Evolutionary conservation across 2,113 vertebrate genomes (phyloP).

Genomic region (Sinosuthora webbiana): DNA sequence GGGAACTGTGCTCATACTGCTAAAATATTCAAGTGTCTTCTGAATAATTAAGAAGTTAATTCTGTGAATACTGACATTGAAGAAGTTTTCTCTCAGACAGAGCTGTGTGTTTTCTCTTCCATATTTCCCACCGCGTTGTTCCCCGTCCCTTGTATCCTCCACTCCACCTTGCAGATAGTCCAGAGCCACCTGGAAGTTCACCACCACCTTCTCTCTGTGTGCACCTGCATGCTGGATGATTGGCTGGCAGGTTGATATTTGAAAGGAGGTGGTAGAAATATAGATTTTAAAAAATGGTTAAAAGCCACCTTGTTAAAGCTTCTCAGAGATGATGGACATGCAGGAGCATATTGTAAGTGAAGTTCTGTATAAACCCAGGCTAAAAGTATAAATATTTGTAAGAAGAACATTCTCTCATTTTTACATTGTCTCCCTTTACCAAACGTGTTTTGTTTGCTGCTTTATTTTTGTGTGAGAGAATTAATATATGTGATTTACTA

Average conservation of each 20-base stretch:
- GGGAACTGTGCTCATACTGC: not conserved
- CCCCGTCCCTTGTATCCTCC: accelerated
- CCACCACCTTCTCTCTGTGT: not conserved
- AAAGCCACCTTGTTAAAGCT: not conserved
- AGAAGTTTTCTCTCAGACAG: not conserved
- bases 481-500: slow-evolving; percentile 14
- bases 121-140: accelerated
- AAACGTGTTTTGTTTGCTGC: not conserved
- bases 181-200: not conserved
- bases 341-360: not conserved
- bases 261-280: not conserved
- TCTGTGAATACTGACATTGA: not conserved
- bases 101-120: not conserved
- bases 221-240: not conserved
- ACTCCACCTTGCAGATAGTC: not conserved
- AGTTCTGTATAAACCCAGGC: not conserved
- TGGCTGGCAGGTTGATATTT: not conserved
- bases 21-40: not conserved
- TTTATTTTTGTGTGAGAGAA: not conserved
- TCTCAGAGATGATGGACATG: not conserved
- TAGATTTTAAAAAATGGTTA: not conserved
- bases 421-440: not conserved
- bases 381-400: not conserved
- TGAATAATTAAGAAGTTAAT: not conserved
- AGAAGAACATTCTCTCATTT: not conserved